Conservation (phyloP, 2,113 vertebrate genomes). For the Pygoscelis antarcticus region DNA sequence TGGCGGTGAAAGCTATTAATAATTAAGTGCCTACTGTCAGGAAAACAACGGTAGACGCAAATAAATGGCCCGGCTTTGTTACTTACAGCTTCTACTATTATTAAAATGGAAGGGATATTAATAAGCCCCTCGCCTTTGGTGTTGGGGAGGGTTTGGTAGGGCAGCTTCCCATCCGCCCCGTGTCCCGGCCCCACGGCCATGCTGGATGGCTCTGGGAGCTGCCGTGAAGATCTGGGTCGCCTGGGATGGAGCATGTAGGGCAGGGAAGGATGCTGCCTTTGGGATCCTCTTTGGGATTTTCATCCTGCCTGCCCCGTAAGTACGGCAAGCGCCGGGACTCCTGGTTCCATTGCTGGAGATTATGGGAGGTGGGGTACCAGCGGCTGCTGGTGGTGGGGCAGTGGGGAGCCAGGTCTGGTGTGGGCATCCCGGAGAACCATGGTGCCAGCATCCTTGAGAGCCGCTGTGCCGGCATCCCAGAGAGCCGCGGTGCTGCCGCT, state of each 20-base stretch:
- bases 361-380: background rate
- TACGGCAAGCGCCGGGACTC: rapidly evolving
- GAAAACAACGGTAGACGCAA: slow-evolving; percentile 12
- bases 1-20: slow-evolving; percentile 31
- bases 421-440: background rate
- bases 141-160: background rate
- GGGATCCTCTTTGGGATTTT: background rate
- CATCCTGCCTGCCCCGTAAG: background rate
- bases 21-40: slow-evolving; percentile 31
- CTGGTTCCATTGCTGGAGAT: background rate
- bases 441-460: background rate
- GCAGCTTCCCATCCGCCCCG: background rate
- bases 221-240: rapidly evolving
- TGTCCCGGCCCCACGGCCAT: rapidly evolving
- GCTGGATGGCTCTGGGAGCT: rapidly evolving
- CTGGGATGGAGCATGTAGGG: rapidly evolving
- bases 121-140: background rate
- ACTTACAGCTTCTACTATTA: slow-evolving; percentile 27
- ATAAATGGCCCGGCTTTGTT: slow-evolving; percentile 31
- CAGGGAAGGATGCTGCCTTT: background rate
- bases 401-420: background rate
- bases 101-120: slow-evolving; percentile 1
- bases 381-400: rapidly evolving
- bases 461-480: background rate
- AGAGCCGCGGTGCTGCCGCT: background rate